Conservation (phyloP, 2,797 vertebrate species). For the Podargus strigoides region DNA sequence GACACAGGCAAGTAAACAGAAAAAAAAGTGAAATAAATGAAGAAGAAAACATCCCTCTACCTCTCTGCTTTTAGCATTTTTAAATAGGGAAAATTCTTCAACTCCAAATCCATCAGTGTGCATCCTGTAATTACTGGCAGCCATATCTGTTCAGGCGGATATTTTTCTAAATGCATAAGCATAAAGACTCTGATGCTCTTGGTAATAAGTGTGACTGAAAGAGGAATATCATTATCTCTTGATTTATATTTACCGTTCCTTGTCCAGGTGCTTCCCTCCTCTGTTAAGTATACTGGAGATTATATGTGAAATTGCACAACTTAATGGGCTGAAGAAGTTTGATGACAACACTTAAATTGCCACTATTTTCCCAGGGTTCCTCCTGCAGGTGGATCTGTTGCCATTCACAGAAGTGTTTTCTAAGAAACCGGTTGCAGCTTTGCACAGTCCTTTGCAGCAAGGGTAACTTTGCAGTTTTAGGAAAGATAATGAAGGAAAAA, state of each 20-base stretch:
- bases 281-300: not conserved
- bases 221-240: not conserved
- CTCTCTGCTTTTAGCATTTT: not conserved
- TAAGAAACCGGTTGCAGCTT: not conserved
- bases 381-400: not conserved
- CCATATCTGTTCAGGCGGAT: not conserved
- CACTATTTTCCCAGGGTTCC: conserved; percentile 19
- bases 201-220: not conserved
- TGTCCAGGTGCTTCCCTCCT: conserved; percentile 34
- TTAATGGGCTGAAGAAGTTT: conserved; percentile 56
- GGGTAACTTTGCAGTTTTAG: not conserved
- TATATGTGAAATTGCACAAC: conserved; percentile 50
- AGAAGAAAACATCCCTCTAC: not conserved
- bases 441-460: not conserved
- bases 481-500: not conserved
- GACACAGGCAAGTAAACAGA: not conserved
- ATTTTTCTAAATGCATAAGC: not conserved
- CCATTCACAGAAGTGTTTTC: not conserved
- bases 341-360: conserved; percentile 52
- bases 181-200: not conserved
- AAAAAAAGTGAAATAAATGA: not conserved
- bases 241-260: conserved; percentile 22
- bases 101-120: not conserved
- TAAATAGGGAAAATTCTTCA: not conserved
- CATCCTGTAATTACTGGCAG: not conserved